Evolutionary conservation across 2,888 invertebrate genomes (phyloP).

Genomic region (Epistrophella euchroma): DNA sequence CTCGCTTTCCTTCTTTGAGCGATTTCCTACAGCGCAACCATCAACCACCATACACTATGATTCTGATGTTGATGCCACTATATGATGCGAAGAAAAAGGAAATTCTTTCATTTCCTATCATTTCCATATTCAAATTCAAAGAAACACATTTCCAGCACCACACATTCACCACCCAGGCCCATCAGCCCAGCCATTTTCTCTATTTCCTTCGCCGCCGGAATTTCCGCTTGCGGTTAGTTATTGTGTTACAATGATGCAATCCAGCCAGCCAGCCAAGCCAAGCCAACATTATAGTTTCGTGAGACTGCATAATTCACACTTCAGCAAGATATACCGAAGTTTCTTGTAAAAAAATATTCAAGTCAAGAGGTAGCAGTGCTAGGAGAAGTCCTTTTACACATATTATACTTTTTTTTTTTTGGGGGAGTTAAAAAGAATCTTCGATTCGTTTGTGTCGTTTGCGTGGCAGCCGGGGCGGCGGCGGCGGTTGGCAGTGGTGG

Average conservation of each 20-base stretch:
- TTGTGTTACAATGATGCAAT: constrained; percentile 69
- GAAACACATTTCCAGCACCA: constrained; percentile 59
- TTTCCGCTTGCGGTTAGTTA: constrained; percentile 73
- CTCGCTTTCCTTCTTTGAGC: constrained; percentile 44
- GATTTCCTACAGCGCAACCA: constrained; percentile 46
- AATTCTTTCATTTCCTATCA: constrained; percentile 76
- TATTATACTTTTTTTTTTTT: neutral
- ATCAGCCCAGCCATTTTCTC: constrained; percentile 31
- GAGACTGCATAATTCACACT: constrained; percentile 74
- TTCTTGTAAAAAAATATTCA: constrained; percentile 52
- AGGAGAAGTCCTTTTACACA: constrained; percentile 1
- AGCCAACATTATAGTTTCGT: too few relatives aligned
- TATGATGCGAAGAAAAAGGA: constrained; percentile 43
- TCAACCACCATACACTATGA: constrained; percentile 12
- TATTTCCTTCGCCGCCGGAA: constrained; percentile 61
- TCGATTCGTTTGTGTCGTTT: constrained; percentile 13
- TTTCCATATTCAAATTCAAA: constrained; percentile 75
- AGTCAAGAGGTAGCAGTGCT: constrained; percentile 25
- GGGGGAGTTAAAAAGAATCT: neutral
- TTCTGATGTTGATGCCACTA: neutral
- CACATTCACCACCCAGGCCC: neutral
- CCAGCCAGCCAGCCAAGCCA: constrained; percentile 45
- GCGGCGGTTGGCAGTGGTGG: neutral
- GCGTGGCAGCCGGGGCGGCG: neutral
- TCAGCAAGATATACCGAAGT: constrained; percentile 32